A percentile compares a stretch with the other conserved stretches of the same genome.
phyloP scores from a whole-genome alignment of 2,797 vertebrate genomes.

The Gymnodraco acuticeps region DNA sequence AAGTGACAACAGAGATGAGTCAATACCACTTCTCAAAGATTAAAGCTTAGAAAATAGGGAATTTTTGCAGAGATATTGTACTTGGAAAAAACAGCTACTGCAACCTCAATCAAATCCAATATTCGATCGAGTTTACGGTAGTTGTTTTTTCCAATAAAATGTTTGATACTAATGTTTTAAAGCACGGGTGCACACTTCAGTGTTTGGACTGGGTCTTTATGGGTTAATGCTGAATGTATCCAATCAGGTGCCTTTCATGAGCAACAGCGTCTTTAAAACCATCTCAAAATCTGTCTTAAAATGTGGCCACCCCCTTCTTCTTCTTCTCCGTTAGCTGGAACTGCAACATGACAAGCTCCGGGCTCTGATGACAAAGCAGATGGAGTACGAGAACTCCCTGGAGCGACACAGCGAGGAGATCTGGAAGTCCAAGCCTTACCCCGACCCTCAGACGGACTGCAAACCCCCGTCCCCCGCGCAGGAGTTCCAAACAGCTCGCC shows the following conservation, averaged over 20 bases:
- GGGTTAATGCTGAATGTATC: constrained; percentile 1
- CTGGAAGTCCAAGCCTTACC: constrained; percentile 89
- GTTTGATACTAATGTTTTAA: constrained; percentile 1
- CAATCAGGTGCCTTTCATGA: not conserved
- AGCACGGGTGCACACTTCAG: constrained; percentile 18
- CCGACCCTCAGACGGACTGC: constrained; percentile 92
- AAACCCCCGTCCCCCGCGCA: constrained; percentile 92
- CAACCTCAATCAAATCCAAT: no score
- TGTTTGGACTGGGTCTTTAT: constrained; percentile 15
- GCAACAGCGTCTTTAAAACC: not conserved
- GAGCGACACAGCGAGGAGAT: constrained; percentile 91
- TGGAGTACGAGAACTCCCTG: constrained; percentile 90
- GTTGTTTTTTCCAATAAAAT: not conserved
- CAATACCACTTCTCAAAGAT: not conserved
- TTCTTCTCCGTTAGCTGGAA: constrained; percentile 84
- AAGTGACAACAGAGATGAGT: not conserved
- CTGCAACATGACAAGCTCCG: constrained; percentile 92
- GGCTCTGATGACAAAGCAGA: constrained; percentile 92
- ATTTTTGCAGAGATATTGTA: constrained; percentile 12
- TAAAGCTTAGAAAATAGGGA: constrained; percentile 1
- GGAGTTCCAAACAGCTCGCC: constrained; percentile 96
- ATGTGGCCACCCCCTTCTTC: not conserved
- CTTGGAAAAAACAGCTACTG: constrained; percentile 6
- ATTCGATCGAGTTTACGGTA: no score
- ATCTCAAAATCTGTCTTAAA: not conserved